phyloP scores from a whole-genome alignment of 2,888 invertebrate species.

The Drosophila nr. perissopoda region DNA sequence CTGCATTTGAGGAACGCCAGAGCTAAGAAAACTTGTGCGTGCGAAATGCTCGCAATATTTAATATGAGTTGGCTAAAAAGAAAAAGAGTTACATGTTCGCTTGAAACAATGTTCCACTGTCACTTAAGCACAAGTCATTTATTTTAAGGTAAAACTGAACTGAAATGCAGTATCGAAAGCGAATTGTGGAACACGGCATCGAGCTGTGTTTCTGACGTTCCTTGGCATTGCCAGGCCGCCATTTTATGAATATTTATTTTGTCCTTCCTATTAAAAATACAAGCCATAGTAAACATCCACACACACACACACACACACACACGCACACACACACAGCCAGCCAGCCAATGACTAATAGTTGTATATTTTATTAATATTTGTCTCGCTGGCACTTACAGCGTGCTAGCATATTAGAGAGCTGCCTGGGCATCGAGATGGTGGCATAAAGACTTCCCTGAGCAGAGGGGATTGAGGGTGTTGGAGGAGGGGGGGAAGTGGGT shows the following conservation, averaged over 20 bases:
- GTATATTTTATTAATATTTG: slow-evolving; percentile 81
- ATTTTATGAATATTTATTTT: slow-evolving; percentile 80
- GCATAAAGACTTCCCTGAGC: background rate
- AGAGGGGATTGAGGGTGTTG: background rate
- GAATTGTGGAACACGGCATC: slow-evolving; percentile 21
- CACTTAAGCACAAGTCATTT: background rate
- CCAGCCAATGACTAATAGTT: slow-evolving; percentile 78
- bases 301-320: slow-evolving; percentile 34
- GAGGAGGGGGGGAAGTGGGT: background rate
- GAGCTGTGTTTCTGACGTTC: slow-evolving; percentile 15
- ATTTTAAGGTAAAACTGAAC: background rate
- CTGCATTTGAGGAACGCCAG: background rate
- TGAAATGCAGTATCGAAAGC: slow-evolving; percentile 1
- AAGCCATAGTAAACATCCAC: slow-evolving; percentile 45
- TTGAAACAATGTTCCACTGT: background rate
- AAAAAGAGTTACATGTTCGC: background rate
- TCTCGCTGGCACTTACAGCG: slow-evolving; percentile 51
- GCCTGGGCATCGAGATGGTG: slow-evolving; percentile 16
- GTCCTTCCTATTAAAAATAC: slow-evolving; percentile 77
- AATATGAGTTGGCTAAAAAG: background rate
- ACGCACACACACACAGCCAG: slow-evolving; percentile 15
- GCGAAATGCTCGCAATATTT: background rate
- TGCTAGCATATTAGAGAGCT: slow-evolving; percentile 40
- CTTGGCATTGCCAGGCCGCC: slow-evolving; percentile 41
- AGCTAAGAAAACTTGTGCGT: no score